phyloP scores from a whole-genome alignment of 2,113 vertebrate species.

The Cairina moschata region DNA sequence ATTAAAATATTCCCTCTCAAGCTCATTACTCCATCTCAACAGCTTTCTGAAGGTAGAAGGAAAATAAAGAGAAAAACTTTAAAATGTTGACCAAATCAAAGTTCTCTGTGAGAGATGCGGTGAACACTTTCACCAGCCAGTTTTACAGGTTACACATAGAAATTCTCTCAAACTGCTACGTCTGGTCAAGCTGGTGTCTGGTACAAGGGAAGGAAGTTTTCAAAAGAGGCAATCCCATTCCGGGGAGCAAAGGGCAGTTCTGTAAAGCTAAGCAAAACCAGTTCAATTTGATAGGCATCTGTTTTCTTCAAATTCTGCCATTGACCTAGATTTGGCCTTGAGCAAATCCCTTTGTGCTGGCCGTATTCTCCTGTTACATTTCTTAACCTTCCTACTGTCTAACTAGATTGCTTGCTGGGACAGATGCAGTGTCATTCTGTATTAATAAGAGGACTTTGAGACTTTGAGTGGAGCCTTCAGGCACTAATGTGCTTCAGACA shows the following conservation, averaged over 20 bases:
- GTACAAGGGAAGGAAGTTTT: not conserved
- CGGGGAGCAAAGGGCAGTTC: not conserved
- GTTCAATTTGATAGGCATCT: not conserved
- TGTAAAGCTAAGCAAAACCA: not conserved
- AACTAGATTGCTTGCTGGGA: not conserved
- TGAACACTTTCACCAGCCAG: not conserved
- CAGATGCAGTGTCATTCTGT: not conserved
- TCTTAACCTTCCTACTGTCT: not conserved
- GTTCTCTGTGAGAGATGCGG: not conserved
- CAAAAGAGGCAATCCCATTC: not conserved
- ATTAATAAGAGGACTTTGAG: not conserved
- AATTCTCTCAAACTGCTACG: not conserved
- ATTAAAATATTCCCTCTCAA: not conserved
- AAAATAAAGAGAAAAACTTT: not conserved
- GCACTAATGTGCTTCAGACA: not conserved
- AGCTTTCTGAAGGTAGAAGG: not conserved
- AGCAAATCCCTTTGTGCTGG: not conserved
- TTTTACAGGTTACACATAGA: not conserved
- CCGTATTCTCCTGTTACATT: not conserved
- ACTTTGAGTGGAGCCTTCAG: not conserved
- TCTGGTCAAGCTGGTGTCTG: not conserved
- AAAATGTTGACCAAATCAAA: accelerated
- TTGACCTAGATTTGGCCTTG: not conserved
- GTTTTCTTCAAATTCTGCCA: not conserved
- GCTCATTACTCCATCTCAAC: too few species aligned